Base-by-base conservation (phyloP, 2,888 invertebrate genomes). In the Diadegma fenestrale region DNA sequence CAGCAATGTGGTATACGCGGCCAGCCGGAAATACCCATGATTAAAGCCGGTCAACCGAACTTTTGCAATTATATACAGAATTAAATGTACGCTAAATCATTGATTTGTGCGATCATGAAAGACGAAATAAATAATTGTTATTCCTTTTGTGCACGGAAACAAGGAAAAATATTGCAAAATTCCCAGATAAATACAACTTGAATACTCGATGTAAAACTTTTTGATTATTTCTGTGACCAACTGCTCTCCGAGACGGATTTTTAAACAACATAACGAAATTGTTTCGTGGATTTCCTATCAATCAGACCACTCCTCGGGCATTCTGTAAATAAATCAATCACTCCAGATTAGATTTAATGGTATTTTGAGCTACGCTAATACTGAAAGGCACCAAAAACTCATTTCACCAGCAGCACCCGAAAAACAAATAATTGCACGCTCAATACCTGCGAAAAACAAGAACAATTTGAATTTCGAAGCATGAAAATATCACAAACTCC, bases 261-360 rank as follows among this genome's bases (percentile, higher is more conserved):
- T 33, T 58, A 72, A 88, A 85, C 72, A 54, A 82, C 80, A 58
- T 3, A 58, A 58, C 12, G 5, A 26, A 37, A 58, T 26, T 58
- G 14, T 58, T 58, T 26, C 26, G 26, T 58, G 14, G 26, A 5
- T 58, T 26, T 58, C 26, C 66, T 80, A 77, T 86, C 61, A 90
- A 88, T 91, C 91, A 80, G 90, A 91, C 88, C 88, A 91, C 82
- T 91, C 91, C 88, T 89, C 90, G 80, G 86, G 83, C 63, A 63
- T 64, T 89, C 91, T 91, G 91, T 43, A 91, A 91, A 91, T 89
- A 77, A 90, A 91, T 89, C 79, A 51, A 80, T 76, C 58, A 68
- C 48, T 63, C 61, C 45, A 41, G 58, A 79, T 86, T 87, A 86
- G 41, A 77, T 30, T 73, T 37, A 1, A 58, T 51, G 61, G 33